phyloP scores from a whole-genome alignment of 1,140 invertebrate genomes.

The Dermatophagoides farinae region DNA sequence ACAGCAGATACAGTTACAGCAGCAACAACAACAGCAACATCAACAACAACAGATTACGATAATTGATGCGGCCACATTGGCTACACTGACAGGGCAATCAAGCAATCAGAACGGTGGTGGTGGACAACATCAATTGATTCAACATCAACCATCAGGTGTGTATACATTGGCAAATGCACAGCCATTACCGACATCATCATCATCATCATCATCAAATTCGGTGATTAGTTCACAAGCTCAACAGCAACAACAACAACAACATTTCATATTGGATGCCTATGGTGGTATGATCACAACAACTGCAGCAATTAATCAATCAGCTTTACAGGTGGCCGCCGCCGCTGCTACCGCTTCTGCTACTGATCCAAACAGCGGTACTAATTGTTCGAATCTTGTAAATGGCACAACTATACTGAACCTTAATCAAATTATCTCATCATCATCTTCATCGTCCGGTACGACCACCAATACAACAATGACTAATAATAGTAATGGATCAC shows the following conservation, averaged over 20 bases:
- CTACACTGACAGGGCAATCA: neutral
- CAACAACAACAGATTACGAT: slow-evolving; percentile 1
- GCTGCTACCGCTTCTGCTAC: no score
- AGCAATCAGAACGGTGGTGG: neutral
- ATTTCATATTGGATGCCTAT: neutral
- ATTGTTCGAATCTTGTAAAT: no score
- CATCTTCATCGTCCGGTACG: no score
- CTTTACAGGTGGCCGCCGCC: no score
- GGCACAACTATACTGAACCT: no score
- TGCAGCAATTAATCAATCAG: neutral
- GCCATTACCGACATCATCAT: neutral
- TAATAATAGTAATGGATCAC: no score
- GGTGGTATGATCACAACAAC: neutral
- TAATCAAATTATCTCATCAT: no score
- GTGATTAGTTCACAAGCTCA: neutral
- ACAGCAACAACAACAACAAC: neutral
- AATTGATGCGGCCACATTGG: neutral
- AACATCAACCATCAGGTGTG: neutral
- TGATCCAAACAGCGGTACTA: no score
- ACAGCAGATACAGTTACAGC: neutral
- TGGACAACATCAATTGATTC: neutral
- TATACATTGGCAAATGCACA: neutral
- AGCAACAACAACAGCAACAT: neutral
- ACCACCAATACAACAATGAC: no score
- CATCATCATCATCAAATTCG: neutral